phyloP scores from a whole-genome alignment of 2,888 invertebrate species.

The Pseudococcus jackbeardsleyi region DNA sequence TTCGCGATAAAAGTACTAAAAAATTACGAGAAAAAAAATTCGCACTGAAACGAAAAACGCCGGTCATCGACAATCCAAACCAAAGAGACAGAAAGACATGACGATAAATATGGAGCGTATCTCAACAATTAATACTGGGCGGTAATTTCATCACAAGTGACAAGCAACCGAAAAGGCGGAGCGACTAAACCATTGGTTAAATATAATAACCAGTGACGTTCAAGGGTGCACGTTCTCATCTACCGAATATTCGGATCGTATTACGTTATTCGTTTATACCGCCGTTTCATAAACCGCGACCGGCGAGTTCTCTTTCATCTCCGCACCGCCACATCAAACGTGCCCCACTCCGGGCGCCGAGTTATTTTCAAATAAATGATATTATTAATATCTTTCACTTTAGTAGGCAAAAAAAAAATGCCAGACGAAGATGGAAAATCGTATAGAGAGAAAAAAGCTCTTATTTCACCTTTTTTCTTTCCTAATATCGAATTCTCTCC shows the following conservation, averaged over 20 bases:
- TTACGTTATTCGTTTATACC: slow-evolving; percentile 26
- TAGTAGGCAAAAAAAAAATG: background rate
- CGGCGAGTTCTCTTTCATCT: background rate
- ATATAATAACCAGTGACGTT: slow-evolving; percentile 53
- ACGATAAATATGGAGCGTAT: slow-evolving; percentile 54
- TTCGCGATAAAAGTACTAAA: background rate
- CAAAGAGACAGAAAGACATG: slow-evolving; percentile 32
- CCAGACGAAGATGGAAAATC: background rate
- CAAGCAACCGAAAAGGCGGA: slow-evolving; percentile 45
- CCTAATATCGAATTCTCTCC: background rate
- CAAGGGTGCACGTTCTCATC: slow-evolving; percentile 40
- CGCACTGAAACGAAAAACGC: background rate
- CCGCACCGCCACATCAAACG: background rate
- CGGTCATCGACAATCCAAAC: slow-evolving; percentile 42
- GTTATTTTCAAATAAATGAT: slow-evolving; percentile 48
- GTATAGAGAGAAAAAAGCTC: background rate
- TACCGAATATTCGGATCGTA: slow-evolving; percentile 50
- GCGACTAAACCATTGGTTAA: slow-evolving; percentile 55
- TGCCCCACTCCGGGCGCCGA: slow-evolving; percentile 29
- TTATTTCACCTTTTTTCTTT: background rate
- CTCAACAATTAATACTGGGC: slow-evolving; percentile 34
- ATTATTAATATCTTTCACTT: slow-evolving; percentile 51
- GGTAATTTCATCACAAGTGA: slow-evolving; percentile 37
- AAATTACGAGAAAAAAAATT: slow-evolving; percentile 30
- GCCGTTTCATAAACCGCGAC: background rate